Base-by-base conservation (phyloP, 2,113 vertebrate species). In the Eupsittula cactorum region DNA sequence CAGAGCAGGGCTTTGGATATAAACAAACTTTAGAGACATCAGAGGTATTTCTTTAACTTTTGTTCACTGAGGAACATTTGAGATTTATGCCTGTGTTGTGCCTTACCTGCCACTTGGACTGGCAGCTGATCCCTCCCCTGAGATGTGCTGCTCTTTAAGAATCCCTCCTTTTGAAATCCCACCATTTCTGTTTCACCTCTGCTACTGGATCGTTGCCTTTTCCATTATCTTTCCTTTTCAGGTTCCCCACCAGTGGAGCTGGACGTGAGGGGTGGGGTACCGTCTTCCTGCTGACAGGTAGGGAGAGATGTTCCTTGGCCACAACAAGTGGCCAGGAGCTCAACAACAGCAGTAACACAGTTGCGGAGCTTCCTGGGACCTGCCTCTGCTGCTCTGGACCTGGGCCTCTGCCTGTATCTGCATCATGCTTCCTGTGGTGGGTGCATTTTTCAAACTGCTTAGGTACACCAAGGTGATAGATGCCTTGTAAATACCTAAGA, bases 81-180 rank as follows among this genome's bases (percentile, higher is more conserved):
- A 90, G 70, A 96, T 50, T 95, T 93, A 97, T 79, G 96, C 94
- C 95, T 95, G 90, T 83, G 87, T 97, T 55, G 85, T 78, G 92
- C 92, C 97, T 97, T 97, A 97, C 97, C 97, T 97, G 97, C 95
- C 96, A 96, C 97, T 97, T 92, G 96, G 92, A 96, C 90, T 97
- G 97, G 97, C 96, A 97, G 97, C 81, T 95, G 97, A 97, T 97
- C 96, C 96, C 97, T 97, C 89, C 96, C 97, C 97, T 95, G 93
- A 96, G 96, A 90, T 94, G 96, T 92, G 95, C 94, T 97, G 96
- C 92, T 97, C 94, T 97, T 96, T 97, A 96, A 97, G 95, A 90
- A 94, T 93, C 95, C 96, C 95, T 97, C 91, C 96, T 97, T 97
- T 97, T 97, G 96, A 91, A 95, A 95, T 97, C 96, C 97, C 97